A percentile compares a stretch with the other conserved stretches of the same genome.
phyloP scores from a whole-genome alignment of 2,888 invertebrate species.

The Heteropelma amictum region DNA sequence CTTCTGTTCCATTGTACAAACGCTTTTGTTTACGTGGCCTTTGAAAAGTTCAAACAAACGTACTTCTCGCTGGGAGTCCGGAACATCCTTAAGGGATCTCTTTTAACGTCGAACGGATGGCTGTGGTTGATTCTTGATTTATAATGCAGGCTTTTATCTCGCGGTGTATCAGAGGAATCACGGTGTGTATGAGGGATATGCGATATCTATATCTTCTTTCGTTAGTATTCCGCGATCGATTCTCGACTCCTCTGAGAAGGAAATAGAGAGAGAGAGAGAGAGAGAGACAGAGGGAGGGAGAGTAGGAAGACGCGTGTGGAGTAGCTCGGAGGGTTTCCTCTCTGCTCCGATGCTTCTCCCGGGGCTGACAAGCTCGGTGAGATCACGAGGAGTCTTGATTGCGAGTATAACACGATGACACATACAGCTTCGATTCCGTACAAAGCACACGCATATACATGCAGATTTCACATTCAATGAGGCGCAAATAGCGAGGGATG shows the following conservation, averaged over 20 bases:
- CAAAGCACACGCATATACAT: conserved; percentile 12
- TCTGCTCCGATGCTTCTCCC: conserved; percentile 45
- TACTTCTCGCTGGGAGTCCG: neutral
- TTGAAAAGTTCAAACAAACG: no score
- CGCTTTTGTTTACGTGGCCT: no score
- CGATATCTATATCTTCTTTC: conserved; percentile 42
- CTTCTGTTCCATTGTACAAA: neutral
- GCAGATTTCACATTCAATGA: neutral
- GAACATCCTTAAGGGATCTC: neutral
- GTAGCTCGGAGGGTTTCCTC: conserved; percentile 48
- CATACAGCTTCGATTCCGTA: conserved; percentile 5
- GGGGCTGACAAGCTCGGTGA: conserved; percentile 31
- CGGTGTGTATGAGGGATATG: conserved; percentile 2
- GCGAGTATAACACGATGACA: conserved; percentile 45
- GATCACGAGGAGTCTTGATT: conserved; percentile 46
- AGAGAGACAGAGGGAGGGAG: conserved; percentile 6
- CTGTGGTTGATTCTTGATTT: conserved; percentile 7
- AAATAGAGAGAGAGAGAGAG: neutral
- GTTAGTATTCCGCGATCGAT: conserved; percentile 53
- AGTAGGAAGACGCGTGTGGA: conserved; percentile 25
- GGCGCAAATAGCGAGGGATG: neutral
- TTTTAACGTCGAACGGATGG: neutral
- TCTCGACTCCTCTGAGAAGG: conserved; percentile 18
- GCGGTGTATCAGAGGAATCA: conserved; percentile 20
- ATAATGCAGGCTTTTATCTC: neutral